These are phyloP conservation scores for Leucania comma DNA, from an alignment of 2,888 invertebrate genomes.

Conservation along the genomic window DNA sequence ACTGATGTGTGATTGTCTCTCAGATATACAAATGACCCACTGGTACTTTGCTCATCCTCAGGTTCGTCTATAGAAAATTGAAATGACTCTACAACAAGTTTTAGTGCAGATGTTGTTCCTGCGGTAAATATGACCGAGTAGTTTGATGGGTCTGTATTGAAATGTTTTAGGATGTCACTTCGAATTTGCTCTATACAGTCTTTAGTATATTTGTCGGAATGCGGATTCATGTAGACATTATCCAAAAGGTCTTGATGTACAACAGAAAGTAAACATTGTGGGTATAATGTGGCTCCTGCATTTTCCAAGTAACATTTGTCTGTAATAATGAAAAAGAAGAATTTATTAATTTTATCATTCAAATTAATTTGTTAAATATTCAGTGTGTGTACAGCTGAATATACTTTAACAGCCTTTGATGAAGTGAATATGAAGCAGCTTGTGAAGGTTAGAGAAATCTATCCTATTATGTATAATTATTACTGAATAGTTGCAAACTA, in stretches of 20 bases:
- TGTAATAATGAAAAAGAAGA: slow-evolving; percentile 75
- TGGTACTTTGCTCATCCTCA: slow-evolving; percentile 66
- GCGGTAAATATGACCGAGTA: slow-evolving; percentile 98
- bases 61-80: slow-evolving; percentile 85
- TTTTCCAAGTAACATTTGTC: slow-evolving; percentile 96
- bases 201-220: slow-evolving; percentile 95
- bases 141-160: slow-evolving; percentile 94
- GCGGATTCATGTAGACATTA: slow-evolving; percentile 97
- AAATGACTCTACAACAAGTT: slow-evolving; percentile 96
- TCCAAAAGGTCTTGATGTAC: slow-evolving; percentile 92
- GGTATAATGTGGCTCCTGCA: slow-evolving; percentile 96
- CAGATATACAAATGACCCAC: slow-evolving; percentile 94
- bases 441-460: slow-evolving; percentile 56
- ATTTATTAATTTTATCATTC: slow-evolving; percentile 1
- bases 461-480: slow-evolving; percentile 6
- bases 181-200: slow-evolving; percentile 96
- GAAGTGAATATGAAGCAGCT: slow-evolving; percentile 6
- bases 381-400: slow-evolving; percentile 30
- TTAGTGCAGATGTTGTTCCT: slow-evolving; percentile 97
- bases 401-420: background rate
- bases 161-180: slow-evolving; percentile 95
- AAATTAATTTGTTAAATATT: slow-evolving; percentile 6
- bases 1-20: slow-evolving; percentile 99
- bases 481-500: slow-evolving; percentile 3
- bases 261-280: slow-evolving; percentile 93